Base-by-base conservation (phyloP, 2,797 vertebrate genomes). In the Champsocephalus gunnari region DNA sequence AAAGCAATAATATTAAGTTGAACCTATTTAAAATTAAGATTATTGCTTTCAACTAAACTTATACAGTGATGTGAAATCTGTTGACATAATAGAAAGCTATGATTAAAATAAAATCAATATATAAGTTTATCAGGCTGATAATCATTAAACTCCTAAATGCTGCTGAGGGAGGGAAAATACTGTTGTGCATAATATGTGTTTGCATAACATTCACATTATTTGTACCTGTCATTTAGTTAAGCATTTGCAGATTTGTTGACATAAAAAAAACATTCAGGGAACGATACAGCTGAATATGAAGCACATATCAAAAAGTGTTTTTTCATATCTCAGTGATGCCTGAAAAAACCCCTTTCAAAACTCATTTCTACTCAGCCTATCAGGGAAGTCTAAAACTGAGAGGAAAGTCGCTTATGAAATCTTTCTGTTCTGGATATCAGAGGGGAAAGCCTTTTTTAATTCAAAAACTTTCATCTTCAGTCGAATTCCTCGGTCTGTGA, bases 371-470 rank as follows among this genome's bases (percentile, higher is more conserved):
- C 4, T 24, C 28, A 50, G 9, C 13, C 5, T 38, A 43, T 71
- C 45, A 67, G 79, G 34, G 41, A 50, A 51, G 49, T 49, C 53
- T 49, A 21, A 77, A 80, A 80, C 10, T 16, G 28, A 61, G 43
- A 73, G 71, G 74, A 72, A 66, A 67, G 4, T 17, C 76, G 48
- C 54, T 74, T 66, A 60, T 72, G 12, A 38, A 71, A 50, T 81
- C 65, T 69, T 75, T 77, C 72, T 81, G 66, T 71, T 73, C 66
- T 67, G n/a, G 16, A 49, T 61, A 82, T 82, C 77, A 81, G 68
- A 85, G 47, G 53, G 50, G 4, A 48, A 73, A 50, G 3, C 0
- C 38, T 41, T 76, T 58, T 67, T 85, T 77, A 75, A 82, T 79
- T 79, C 58, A 77, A 50, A 77, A 78, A 48, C 34, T 14, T 65